A percentile compares a stretch with the other conserved stretches of the same genome.
These are phyloP conservation scores for Myioborus miniatus DNA, from an alignment of 2,797 vertebrate genomes.

Conservation along the genomic window DNA sequence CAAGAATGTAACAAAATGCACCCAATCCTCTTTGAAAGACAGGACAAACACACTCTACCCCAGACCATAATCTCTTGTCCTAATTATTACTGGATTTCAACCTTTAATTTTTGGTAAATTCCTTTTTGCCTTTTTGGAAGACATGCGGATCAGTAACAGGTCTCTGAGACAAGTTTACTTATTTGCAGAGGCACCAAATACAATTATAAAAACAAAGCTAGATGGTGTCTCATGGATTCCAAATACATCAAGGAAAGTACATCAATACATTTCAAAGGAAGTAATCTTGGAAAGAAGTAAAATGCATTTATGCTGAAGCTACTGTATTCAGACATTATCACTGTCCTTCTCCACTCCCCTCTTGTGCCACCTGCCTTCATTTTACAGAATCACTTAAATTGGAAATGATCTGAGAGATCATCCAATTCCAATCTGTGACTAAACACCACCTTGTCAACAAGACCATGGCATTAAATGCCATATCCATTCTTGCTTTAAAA, in stretches of 20 bases:
- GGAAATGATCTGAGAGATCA: neutral
- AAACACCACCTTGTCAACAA: neutral
- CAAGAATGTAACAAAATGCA: neutral
- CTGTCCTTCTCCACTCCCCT: neutral
- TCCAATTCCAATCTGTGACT: neutral
- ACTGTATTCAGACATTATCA: neutral
- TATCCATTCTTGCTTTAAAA: neutral
- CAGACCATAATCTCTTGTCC: neutral
- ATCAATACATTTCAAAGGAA: neutral
- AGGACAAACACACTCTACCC: neutral
- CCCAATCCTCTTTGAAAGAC: neutral
- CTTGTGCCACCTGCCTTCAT: neutral
- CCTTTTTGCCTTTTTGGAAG: neutral
- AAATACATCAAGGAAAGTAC: neutral
- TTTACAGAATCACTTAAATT: neutral
- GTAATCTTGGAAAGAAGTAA: neutral
- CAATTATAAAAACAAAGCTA: neutral
- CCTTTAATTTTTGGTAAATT: neutral
- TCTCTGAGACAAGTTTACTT: neutral
- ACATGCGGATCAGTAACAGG: rapidly evolving
- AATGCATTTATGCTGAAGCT: neutral
- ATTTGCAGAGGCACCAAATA: neutral
- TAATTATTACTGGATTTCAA: neutral
- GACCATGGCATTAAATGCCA: neutral
- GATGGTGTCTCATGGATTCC: neutral